Percentiles rank a stretch among this genome's conserved stretches.
Evolutionary conservation across 37 sponge, comb jelly and placozoan species (phyloP).

Genomic region (Spongilla lacustris): DNA sequence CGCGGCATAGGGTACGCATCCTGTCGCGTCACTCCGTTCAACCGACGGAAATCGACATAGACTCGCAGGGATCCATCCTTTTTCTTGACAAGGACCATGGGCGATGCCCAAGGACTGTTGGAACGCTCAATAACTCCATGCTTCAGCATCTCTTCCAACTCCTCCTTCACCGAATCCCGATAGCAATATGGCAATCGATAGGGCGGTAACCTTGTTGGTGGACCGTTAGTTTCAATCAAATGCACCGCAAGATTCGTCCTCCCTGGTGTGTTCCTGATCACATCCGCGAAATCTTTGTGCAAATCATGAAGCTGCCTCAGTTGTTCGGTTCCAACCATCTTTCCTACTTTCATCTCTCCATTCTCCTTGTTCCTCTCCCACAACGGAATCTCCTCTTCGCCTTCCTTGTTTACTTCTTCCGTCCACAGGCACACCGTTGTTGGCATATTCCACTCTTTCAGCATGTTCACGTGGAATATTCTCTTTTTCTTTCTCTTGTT

Average conservation of each 20-base stretch:
- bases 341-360: not conserved
- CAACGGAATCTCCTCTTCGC: not conserved
- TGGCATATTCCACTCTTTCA: slow-evolving; percentile 21
- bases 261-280: not conserved
- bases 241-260: not conserved
- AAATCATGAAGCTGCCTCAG: not conserved
- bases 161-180: slow-evolving; percentile 11
- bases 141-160: slow-evolving; percentile 51
- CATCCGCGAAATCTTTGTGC: not conserved
- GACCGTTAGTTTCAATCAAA: not conserved
- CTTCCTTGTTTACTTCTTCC: not conserved
- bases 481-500: slow-evolving; percentile 29
- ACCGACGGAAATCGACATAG: slow-evolving; percentile 36
- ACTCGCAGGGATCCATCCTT: slow-evolving; percentile 38
- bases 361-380: not conserved
- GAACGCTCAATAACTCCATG: slow-evolving; percentile 40
- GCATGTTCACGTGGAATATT: slow-evolving; percentile 47
- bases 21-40: slow-evolving; percentile 12
- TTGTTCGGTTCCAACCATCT: not conserved
- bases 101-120: slow-evolving; percentile 38
- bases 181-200: slow-evolving; percentile 37
- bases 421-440: slow-evolving; percentile 9
- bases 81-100: slow-evolving; percentile 55
- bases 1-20: slow-evolving; percentile 57
- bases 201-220: slow-evolving; percentile 22